Percentiles rank a stretch among this genome's conserved stretches.
phyloP scores from a whole-genome alignment of 1,140 invertebrate species.

The Meloidogyne hapla region DNA sequence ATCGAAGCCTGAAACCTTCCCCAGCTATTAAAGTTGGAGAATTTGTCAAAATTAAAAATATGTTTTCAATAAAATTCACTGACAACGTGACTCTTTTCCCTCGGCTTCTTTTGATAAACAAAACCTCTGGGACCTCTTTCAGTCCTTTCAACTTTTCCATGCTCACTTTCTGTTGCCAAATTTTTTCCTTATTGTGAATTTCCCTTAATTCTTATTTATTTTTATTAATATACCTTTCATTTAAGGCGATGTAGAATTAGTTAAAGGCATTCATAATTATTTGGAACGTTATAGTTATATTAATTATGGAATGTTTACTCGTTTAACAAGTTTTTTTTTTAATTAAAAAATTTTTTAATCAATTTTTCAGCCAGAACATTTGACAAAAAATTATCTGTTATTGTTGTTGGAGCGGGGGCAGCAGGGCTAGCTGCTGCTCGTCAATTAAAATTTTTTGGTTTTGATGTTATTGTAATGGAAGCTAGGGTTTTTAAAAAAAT shows the following conservation, averaged over 20 bases:
- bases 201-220: background rate
- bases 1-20: too few relatives aligned
- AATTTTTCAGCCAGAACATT: conserved; percentile 15
- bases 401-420: conserved; percentile 67
- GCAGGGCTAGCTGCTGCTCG: conserved; percentile 67
- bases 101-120: too few relatives aligned
- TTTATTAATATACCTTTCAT: background rate
- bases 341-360: background rate
- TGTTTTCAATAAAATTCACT: too few relatives aligned
- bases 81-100: too few relatives aligned
- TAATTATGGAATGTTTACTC: conserved; percentile 87
- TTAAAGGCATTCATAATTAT: conserved; percentile 83
- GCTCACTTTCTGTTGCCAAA: too few relatives aligned
- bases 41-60: too few relatives aligned
- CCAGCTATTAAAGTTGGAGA: too few relatives aligned
- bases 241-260: conserved; percentile 74
- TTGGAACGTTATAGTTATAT: conserved; percentile 93
- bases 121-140: too few relatives aligned
- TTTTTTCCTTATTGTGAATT: conserved; percentile 8
- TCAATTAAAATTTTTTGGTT: conserved; percentile 65
- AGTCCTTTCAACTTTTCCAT: too few relatives aligned
- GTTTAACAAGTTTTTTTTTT: conserved; percentile 20
- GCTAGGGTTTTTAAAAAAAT: conserved; percentile 73
- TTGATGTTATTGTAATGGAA: conserved; percentile 78
- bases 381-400: conserved; percentile 27